Conservation (phyloP, 2,797 vertebrate species). For the Enteromius unitaeniatus region DNA sequence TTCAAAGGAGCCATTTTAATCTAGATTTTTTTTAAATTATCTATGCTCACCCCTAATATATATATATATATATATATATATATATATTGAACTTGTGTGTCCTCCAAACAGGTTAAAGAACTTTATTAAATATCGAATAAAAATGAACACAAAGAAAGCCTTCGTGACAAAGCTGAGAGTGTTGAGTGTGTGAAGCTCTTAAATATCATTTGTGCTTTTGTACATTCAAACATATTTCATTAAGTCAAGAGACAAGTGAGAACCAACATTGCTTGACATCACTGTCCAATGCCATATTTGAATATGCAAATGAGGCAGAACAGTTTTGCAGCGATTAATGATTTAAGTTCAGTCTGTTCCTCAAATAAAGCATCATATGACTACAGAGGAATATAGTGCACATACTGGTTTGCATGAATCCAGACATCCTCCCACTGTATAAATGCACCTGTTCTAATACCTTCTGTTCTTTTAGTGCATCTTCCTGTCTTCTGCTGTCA, state of each 20-base stretch:
- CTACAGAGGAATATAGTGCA: neutral
- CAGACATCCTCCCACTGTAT: neutral
- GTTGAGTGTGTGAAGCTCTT: neutral
- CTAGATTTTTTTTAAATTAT: too few relatives aligned
- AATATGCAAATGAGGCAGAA: neutral
- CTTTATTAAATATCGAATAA: too few relatives aligned
- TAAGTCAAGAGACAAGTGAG: neutral
- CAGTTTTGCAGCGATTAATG: neutral
- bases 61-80: too few relatives aligned
- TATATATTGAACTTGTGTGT: too few relatives aligned
- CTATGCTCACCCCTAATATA: too few relatives aligned
- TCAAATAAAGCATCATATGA: constrained; percentile 5
- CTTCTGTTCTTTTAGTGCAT: too few relatives aligned
- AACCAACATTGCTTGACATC: neutral
- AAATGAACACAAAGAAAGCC: too few relatives aligned
- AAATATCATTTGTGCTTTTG: neutral
- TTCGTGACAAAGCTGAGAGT: too few relatives aligned
- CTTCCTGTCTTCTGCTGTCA: neutral
- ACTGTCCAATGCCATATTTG: neutral
- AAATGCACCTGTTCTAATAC: neutral
- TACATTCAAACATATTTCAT: neutral
- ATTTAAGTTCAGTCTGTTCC: constrained; percentile 8
- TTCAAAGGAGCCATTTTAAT: too few relatives aligned
- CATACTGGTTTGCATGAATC: neutral
- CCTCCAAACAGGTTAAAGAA: too few relatives aligned